phyloP scores from a whole-genome alignment of 2,113 vertebrate genomes.

The Delphinapterus leucas region DNA sequence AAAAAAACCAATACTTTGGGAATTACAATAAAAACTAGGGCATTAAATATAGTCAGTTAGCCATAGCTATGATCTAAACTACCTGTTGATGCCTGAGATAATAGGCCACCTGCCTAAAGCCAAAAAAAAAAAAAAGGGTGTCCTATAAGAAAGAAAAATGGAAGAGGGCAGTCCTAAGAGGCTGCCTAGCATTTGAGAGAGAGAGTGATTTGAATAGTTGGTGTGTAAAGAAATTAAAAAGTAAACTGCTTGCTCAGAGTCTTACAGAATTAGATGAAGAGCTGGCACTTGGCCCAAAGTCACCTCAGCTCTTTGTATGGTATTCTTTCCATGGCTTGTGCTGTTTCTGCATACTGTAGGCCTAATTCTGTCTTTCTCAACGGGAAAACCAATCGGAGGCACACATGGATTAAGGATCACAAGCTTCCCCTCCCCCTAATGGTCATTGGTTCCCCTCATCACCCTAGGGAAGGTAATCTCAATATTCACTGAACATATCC shows the following conservation, averaged over 20 bases:
- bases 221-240: background rate
- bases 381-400: background rate
- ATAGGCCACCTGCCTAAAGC: background rate
- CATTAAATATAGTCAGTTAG: background rate
- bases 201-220: background rate
- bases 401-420: background rate
- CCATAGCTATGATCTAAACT: background rate
- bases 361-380: background rate
- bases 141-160: background rate
- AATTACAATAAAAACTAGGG: background rate
- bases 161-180: background rate
- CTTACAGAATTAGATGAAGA: background rate
- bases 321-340: background rate
- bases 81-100: background rate
- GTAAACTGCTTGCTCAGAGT: background rate
- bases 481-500: background rate
- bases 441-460: accelerated
- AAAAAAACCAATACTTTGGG: background rate
- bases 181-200: background rate
- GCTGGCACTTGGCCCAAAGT: background rate
- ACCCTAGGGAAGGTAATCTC: background rate
- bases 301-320: background rate
- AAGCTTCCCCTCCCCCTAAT: background rate
- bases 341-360: background rate
- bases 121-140: background rate